A percentile compares a stretch with the other conserved stretches of the same genome.
Conservation (phyloP, 1,140 invertebrate genomes). For the Drosophila navojoa region DNA sequence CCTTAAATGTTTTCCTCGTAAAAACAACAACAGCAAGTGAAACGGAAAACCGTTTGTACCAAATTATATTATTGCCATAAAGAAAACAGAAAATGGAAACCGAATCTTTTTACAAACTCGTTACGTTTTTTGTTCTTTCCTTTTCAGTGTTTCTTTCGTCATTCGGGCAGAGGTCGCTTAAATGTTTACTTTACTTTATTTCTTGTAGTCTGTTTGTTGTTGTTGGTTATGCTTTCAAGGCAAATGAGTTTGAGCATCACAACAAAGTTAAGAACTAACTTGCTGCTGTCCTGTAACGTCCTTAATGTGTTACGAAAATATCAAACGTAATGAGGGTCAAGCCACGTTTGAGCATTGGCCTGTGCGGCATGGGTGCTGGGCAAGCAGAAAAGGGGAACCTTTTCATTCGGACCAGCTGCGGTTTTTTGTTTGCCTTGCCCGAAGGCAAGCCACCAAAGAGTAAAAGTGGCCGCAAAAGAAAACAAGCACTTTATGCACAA, state of each 20-base stretch:
- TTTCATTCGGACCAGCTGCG: conserved; percentile 30
- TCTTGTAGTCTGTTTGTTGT: conserved; percentile 44
- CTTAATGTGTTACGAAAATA: conserved; percentile 68
- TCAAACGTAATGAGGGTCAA: conserved; percentile 79
- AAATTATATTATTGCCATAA: conserved; percentile 71
- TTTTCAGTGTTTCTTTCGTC: not conserved
- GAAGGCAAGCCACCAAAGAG: conserved; percentile 9
- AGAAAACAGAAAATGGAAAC: conserved; percentile 27
- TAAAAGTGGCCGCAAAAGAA: conserved; percentile 50
- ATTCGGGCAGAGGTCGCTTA: conserved; percentile 48
- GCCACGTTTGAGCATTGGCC: conserved; percentile 65
- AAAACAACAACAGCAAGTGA: conserved; percentile 23
- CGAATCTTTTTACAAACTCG: conserved; percentile 44
- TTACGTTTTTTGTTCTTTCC: conserved; percentile 28
- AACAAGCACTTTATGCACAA: conserved; percentile 46
- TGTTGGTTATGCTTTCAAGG: conserved; percentile 42
- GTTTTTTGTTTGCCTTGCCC: conserved; percentile 39
- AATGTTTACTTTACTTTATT: conserved; percentile 67
- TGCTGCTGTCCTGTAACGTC: conserved; percentile 31
- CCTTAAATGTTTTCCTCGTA: conserved; percentile 33
- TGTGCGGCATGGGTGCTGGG: not conserved
- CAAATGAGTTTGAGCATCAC: conserved; percentile 67
- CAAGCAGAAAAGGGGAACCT: conserved; percentile 5
- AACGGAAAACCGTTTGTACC: conserved; percentile 53
- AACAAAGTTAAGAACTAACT: conserved; percentile 67